phyloP scores from a whole-genome alignment of 2,797 vertebrate species.

The Heterohyrax brucei region DNA sequence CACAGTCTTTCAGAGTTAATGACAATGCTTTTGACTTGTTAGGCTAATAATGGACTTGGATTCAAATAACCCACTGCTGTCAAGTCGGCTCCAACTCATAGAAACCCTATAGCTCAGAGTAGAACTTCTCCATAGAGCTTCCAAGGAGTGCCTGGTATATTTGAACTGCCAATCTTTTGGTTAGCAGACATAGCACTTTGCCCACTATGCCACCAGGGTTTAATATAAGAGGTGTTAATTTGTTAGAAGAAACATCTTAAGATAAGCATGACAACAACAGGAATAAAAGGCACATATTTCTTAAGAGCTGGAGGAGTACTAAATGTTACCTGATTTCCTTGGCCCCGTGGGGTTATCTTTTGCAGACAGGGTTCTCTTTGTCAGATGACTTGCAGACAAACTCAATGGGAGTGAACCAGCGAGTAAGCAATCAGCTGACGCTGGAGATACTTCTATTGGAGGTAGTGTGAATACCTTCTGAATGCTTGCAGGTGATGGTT shows the following conservation, averaged over 20 bases:
- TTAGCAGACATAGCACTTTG: too few relatives aligned
- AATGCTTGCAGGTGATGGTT: constrained; percentile 93
- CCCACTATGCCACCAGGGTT: too few relatives aligned
- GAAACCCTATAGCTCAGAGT: too few relatives aligned
- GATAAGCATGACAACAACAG: constrained; percentile 45
- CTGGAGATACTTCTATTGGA: constrained; percentile 87
- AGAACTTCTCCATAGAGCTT: too few relatives aligned
- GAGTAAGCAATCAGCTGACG: constrained; percentile 83
- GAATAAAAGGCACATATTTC: constrained; percentile 29
- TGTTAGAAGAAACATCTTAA: constrained; percentile 34
- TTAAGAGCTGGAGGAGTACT: constrained; percentile 22
- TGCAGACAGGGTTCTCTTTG: constrained; percentile 85
- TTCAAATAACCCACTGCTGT: neutral
- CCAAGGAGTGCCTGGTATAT: too few relatives aligned
- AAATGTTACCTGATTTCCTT: constrained; percentile 87
- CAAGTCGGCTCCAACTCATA: too few relatives aligned
- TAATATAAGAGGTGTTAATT: constrained; percentile 6
- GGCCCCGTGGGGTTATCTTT: neutral
- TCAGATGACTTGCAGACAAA: constrained; percentile 82
- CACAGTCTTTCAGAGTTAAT: neutral
- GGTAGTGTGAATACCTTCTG: constrained; percentile 91
- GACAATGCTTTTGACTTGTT: neutral
- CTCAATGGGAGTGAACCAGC: constrained; percentile 88
- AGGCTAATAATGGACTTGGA: constrained; percentile 33
- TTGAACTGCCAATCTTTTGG: too few relatives aligned